These are phyloP conservation scores for Holacanthus passer DNA, from an alignment of 2,113 vertebrate genomes.

Conservation along the genomic window DNA sequence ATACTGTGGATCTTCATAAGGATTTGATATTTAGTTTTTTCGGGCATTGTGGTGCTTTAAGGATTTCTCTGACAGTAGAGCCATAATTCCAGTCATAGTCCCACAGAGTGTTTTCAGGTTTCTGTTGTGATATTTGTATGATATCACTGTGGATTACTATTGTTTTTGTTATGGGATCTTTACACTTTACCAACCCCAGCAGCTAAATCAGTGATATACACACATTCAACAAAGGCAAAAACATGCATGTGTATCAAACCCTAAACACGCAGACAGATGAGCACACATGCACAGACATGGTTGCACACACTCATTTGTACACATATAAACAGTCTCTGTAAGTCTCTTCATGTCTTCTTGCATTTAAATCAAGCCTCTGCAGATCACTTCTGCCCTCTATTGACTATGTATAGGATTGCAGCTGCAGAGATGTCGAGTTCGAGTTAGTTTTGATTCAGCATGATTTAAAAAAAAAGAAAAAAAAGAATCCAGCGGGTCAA, in stretches of 20 bases:
- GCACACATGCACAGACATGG: constrained; percentile 10
- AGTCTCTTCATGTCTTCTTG: constrained; percentile 15
- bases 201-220: constrained; percentile 28
- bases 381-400: constrained; percentile 93
- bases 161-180: not conserved
- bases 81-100: constrained; percentile 8
- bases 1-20: not conserved
- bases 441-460: not conserved
- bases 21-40: not conserved
- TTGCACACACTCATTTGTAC: constrained; percentile 20
- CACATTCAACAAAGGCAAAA: constrained; percentile 42
- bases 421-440: not conserved
- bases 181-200: constrained; percentile 14
- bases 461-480: no score
- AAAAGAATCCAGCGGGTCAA: constrained; percentile 17
- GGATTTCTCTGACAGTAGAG: not conserved
- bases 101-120: not conserved
- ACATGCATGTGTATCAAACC: constrained; percentile 41
- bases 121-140: not conserved
- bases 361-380: constrained; percentile 42
- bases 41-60: not conserved
- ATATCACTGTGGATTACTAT: not conserved
- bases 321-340: constrained; percentile 22
- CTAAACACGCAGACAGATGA: constrained; percentile 16
- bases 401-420: constrained; percentile 75